A percentile compares a stretch with the other conserved stretches of the same genome.
Conservation (phyloP, 1,140 invertebrate species). For the Tetranychus urticae region DNA sequence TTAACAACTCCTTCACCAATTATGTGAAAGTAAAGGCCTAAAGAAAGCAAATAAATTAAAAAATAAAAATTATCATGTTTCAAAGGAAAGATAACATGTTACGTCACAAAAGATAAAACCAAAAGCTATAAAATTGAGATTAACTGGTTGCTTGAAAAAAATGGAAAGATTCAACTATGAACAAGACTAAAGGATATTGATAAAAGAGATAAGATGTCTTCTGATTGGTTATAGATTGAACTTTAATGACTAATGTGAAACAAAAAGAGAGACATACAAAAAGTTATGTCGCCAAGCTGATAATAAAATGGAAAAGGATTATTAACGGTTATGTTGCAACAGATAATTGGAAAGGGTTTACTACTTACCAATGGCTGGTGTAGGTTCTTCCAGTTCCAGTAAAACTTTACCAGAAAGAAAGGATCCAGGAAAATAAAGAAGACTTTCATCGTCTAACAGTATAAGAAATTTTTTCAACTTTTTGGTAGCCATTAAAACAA, state of each 20-base stretch:
- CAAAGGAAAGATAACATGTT: conserved; percentile 15
- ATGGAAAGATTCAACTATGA: no score
- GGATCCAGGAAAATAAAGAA: conserved; percentile 68
- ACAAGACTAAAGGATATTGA: no score
- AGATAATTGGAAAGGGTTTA: not conserved
- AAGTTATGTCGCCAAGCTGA: no score
- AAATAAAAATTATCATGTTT: not conserved
- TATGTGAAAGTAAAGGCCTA: conserved; percentile 74
- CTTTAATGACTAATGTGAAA: no score
- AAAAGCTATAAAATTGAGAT: no score
- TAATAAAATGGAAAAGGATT: no score
- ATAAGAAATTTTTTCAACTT: conserved; percentile 80
- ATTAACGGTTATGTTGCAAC: no score
- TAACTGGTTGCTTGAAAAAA: no score
- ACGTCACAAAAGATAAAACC: not conserved
- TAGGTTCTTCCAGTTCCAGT: conserved; percentile 74
- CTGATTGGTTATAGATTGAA: no score
- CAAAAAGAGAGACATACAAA: no score
- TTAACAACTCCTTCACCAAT: conserved; percentile 73
- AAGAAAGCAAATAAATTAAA: not conserved
- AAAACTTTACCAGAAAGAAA: conserved; percentile 72
- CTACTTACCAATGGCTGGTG: conserved; percentile 49
- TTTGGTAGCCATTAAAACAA: conserved; percentile 5
- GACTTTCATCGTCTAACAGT: conserved; percentile 72
- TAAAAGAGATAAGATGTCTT: no score